Percentiles rank a stretch among this genome's conserved stretches.
These are phyloP conservation scores for Drosophila bocqueti DNA, from an alignment of 1,140 invertebrate species.

Conservation along the genomic window DNA sequence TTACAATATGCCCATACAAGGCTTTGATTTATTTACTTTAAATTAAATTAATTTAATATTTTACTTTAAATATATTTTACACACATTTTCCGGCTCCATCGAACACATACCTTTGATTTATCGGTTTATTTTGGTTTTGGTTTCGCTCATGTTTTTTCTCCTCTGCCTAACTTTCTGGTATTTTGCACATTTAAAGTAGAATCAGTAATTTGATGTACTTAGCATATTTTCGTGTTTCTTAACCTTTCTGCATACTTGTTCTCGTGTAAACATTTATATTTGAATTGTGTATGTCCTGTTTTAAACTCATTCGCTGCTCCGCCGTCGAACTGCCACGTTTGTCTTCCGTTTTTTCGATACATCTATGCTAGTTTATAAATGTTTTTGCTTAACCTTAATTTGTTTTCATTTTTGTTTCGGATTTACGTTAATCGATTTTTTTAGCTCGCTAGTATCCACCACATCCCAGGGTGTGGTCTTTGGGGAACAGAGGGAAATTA, in stretches of 20 bases:
- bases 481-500: constrained; percentile 37
- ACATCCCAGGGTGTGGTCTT: constrained; percentile 46
- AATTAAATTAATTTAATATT: constrained; percentile 64
- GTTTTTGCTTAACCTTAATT: constrained; percentile 65
- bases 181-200: constrained; percentile 60
- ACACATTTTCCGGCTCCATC: constrained; percentile 44
- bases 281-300: constrained; percentile 45
- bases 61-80: constrained; percentile 78
- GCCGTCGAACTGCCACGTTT: constrained; percentile 8
- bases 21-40: constrained; percentile 69
- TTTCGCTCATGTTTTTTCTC: constrained; percentile 1
- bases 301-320: constrained; percentile 14
- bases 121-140: constrained; percentile 24
- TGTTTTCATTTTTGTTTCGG: constrained; percentile 37
- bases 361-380: constrained; percentile 60
- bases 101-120: constrained; percentile 58
- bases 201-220: constrained; percentile 51
- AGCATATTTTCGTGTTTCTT: constrained; percentile 18
- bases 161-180: constrained; percentile 31
- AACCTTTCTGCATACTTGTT: constrained; percentile 1
- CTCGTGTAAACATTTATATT: constrained; percentile 59
- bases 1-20: constrained; percentile 72
- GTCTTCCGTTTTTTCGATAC: constrained; percentile 22
- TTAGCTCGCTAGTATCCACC: constrained; percentile 69
- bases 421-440: constrained; percentile 22